Conservation (phyloP, 2,888 invertebrate genomes). For the Scelioninae gen. 1 region DNA sequence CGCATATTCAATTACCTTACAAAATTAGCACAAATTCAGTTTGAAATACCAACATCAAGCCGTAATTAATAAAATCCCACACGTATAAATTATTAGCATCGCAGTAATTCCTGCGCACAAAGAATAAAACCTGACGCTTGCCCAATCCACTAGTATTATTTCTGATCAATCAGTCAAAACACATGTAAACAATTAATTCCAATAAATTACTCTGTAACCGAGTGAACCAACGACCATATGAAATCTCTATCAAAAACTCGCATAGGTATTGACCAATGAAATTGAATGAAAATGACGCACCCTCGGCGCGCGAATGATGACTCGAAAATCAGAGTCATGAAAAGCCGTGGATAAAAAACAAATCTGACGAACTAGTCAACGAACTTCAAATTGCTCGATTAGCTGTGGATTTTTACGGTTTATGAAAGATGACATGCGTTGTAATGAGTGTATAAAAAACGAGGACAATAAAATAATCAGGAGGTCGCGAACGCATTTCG, state of each 20-base stretch:
- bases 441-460: slow-evolving; percentile 47
- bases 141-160: neutral
- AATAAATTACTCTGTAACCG: slow-evolving; percentile 7
- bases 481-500: slow-evolving; percentile 12
- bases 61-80: slow-evolving; percentile 17
- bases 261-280: neutral
- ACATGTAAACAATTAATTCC: slow-evolving; percentile 20
- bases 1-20: slow-evolving; percentile 5
- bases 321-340: slow-evolving; percentile 8
- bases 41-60: neutral
- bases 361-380: neutral
- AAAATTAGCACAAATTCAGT: slow-evolving; percentile 3
- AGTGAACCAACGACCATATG: neutral
- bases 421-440: slow-evolving; percentile 26
- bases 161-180: neutral
- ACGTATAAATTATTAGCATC: neutral
- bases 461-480: slow-evolving; percentile 49
- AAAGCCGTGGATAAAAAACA: neutral
- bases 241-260: slow-evolving; percentile 4
- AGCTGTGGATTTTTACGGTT: slow-evolving; percentile 30
- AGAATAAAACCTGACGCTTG: slow-evolving; percentile 1
- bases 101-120: neutral
- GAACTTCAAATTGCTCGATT: slow-evolving; percentile 24
- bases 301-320: slow-evolving; percentile 9
- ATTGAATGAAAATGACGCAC: slow-evolving; percentile 11